Base-by-base conservation (phyloP, 1,140 invertebrate genomes). In the Paralvinella palmiformis region DNA sequence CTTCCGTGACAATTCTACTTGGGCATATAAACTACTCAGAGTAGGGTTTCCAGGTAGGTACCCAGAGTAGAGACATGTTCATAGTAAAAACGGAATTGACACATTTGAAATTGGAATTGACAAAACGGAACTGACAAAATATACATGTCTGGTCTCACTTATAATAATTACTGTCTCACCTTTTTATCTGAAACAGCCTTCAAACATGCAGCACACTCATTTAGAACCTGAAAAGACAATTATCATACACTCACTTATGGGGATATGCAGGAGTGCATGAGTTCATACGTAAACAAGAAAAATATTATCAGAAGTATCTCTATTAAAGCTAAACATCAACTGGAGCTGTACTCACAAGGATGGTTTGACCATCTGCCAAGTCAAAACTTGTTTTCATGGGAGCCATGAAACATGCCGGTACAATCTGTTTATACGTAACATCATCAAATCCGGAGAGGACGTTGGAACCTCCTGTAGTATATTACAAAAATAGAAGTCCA, bases 391-490 rank as follows among this genome's bases (percentile, higher is more conserved):
- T 75, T 71, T 83, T 84, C 59, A 84, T 63, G 3, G 85, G 85
- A 29, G 82, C 84, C 65, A 84, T 61, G 65, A 86, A 84, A 72
- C 85, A 86, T 2, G 84, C 83, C 50, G 85, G 84, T 33, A 86
- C 76, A 59, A 86, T 83, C 65, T 81, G 74, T 62, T 83, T 77
- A 68, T 84, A 84, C 37, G 84, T 78, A 67, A 85, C 85, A 31
- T 84, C 80, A 13, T 77, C 72, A 73, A 85, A 85, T 2, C 77
- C 81, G 2, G 68, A 50, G 17, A 81, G 63, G 6, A 72, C 75
- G 59, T n/a, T n/a, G n/a, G n/a, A n/a, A n/a, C n/a, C 81, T 73
- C 5, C 64, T 70, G n/a, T 74, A n/a, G n/a, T n/a, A n/a, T n/a
- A n/a, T n/a, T n/a, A n/a, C n/a, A n/a, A n/a, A n/a, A n/a, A n/a